Percentiles rank a stretch among this genome's conserved stretches.
Conservation (phyloP, 2,797 vertebrate genomes). For the Chelon auratus region DNA sequence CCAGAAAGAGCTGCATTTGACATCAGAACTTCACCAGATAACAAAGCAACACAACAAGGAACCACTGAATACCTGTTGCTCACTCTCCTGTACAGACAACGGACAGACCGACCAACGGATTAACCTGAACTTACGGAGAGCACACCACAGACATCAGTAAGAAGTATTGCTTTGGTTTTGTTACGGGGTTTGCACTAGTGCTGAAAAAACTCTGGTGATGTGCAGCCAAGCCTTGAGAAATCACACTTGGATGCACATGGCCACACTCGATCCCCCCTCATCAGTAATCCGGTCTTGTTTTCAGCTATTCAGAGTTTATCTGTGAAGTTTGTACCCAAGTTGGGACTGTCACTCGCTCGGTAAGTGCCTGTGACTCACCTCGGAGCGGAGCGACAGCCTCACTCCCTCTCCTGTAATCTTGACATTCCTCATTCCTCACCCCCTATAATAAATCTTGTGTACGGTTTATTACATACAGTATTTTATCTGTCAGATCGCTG, state of each 20-base stretch:
- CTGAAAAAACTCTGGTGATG: not conserved
- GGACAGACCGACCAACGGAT: too few species aligned
- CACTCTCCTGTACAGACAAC: too few species aligned
- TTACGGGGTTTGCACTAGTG: not conserved
- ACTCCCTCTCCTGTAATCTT: conserved; percentile 43
- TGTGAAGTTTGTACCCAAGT: conserved; percentile 32
- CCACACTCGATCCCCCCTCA: conserved; percentile 11
- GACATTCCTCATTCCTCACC: conserved; percentile 11
- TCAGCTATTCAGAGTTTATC: conserved; percentile 39
- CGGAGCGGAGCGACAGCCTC: conserved; percentile 24
- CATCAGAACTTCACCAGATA: too few species aligned
- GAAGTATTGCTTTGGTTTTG: not conserved
- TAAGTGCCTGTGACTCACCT: conserved; percentile 45
- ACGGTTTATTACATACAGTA: conserved; percentile 5
- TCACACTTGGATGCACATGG: conserved; percentile 23
- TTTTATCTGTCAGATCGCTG: conserved; percentile 35
- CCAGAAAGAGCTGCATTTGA: too few species aligned
- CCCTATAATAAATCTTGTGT: conserved; percentile 30
- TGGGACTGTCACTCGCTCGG: conserved; percentile 31
- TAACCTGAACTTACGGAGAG: not conserved
- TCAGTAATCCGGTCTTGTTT: conserved; percentile 34
- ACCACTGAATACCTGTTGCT: too few species aligned
- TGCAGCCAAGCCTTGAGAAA: not conserved
- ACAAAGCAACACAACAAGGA: too few species aligned
- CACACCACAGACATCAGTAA: not conserved